Conservation (phyloP, 2,113 vertebrate genomes). For the Alces alces region DNA sequence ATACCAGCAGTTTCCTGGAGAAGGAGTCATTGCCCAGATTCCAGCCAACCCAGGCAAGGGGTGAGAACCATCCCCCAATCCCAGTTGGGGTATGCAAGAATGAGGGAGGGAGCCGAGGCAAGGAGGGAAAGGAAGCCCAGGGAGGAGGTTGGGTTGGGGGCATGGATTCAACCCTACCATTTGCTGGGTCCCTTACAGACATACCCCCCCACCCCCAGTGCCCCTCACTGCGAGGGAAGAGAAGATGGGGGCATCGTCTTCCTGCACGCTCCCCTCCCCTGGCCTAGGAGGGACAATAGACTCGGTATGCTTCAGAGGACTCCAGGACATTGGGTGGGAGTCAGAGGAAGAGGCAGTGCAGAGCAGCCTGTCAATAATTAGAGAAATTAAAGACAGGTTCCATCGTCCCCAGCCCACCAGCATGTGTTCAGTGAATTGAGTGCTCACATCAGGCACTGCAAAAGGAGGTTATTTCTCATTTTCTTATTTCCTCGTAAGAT, state of each 20-base stretch:
- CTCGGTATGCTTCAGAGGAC: neutral
- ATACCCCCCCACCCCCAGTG: no score
- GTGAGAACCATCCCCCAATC: neutral
- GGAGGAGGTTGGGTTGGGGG: neutral
- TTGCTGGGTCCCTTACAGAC: neutral
- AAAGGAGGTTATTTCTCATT: neutral
- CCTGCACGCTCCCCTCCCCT: neutral
- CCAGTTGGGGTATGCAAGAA: rapidly evolving
- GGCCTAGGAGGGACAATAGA: neutral
- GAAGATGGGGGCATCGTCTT: no score
- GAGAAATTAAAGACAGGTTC: neutral
- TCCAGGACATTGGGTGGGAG: neutral
- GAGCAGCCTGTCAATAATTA: neutral
- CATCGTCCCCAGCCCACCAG: neutral
- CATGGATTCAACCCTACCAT: no score
- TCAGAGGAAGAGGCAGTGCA: neutral
- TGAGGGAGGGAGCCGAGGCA: neutral
- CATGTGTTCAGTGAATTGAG: neutral
- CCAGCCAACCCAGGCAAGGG: neutral
- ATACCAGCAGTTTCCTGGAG: neutral
- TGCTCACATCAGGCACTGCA: neutral
- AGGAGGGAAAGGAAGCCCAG: neutral
- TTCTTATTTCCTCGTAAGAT: slow-evolving; percentile 9
- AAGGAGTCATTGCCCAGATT: neutral
- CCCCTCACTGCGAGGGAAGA: neutral